Conservation (phyloP, 2,888 invertebrate species). For the Cephus pulcher region DNA sequence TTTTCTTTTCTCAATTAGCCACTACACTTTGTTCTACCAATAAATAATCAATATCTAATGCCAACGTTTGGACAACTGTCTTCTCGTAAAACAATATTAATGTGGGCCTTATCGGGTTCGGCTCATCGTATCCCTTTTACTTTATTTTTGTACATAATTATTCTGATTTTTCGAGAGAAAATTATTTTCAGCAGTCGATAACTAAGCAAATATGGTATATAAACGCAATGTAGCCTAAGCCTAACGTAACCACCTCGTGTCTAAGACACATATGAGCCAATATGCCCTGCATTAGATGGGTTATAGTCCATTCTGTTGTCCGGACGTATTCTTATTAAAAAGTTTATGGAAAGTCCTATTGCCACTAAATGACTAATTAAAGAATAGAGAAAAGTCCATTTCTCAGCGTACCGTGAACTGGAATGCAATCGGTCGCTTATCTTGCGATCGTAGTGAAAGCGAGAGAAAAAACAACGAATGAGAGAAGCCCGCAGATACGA, state of each 20-base stretch:
- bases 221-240: not conserved
- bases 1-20: not conserved
- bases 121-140: not conserved
- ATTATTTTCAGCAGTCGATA: not conserved
- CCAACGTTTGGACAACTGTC: not conserved
- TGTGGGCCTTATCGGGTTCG: too few species aligned
- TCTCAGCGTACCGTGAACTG: not conserved
- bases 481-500: not conserved
- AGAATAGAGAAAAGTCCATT: not conserved
- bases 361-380: not conserved
- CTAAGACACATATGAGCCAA: not conserved
- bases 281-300: not conserved
- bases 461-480: not conserved
- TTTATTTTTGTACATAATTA: not conserved
- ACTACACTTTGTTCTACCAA: not conserved
- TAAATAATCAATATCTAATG: not conserved
- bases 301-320: not conserved
- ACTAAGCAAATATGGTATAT: not conserved
- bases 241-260: not conserved
- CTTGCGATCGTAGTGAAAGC: not conserved
- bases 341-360: not conserved
- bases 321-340: not conserved
- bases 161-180: not conserved
- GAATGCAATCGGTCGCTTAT: not conserved
- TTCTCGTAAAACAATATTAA: not conserved